A percentile compares a stretch with the other conserved stretches of the same genome.
These are phyloP conservation scores for Emydura subglobosa DNA, from an alignment of 2,113 vertebrate species.

Conservation along the genomic window DNA sequence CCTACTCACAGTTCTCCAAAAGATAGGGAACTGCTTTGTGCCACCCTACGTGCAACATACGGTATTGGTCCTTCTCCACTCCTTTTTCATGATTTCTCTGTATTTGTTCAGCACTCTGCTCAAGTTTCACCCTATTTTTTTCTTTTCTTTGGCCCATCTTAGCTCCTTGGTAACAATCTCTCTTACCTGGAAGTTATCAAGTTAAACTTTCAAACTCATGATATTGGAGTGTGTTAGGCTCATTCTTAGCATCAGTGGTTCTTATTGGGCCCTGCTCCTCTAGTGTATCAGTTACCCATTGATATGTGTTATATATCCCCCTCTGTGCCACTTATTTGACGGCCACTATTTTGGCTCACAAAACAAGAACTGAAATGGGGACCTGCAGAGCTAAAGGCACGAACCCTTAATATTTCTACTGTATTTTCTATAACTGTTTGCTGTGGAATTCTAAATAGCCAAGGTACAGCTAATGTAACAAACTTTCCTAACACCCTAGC, in stretches of 20 bases:
- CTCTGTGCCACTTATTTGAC: background rate
- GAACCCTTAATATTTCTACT: background rate
- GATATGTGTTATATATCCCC: accelerated
- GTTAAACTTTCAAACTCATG: background rate
- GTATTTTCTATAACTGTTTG: background rate
- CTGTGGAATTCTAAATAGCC: background rate
- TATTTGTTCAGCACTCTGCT: background rate
- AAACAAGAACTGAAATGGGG: accelerated
- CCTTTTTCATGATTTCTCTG: background rate
- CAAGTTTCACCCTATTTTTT: background rate
- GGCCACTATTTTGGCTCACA: accelerated
- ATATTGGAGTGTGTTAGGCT: background rate
- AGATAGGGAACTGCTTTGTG: background rate
- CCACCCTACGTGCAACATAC: background rate
- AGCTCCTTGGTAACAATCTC: background rate
- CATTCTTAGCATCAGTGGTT: background rate
- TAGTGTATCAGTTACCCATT: background rate
- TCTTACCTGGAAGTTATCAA: background rate
- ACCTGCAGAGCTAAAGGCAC: background rate
- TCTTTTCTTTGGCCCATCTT: background rate
- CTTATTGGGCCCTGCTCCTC: background rate
- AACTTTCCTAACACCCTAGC: background rate
- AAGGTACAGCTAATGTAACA: background rate
- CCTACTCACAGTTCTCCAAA: background rate
- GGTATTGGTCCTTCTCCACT: background rate